These are phyloP conservation scores for Sebastiscus tertius DNA, from an alignment of 2,797 vertebrate genomes.

Conservation along the genomic window DNA sequence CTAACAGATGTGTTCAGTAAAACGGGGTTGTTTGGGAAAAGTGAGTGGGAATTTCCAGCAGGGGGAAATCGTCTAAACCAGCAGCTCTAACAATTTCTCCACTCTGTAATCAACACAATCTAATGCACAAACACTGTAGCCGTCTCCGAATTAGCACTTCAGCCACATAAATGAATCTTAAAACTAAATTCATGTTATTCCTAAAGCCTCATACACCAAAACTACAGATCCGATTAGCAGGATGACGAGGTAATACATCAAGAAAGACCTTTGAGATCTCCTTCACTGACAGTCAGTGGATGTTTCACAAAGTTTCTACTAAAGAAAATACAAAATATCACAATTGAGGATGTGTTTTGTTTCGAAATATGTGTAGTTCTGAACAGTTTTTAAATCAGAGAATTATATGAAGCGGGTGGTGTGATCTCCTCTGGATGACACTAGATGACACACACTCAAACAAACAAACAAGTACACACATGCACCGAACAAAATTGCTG, in stretches of 20 bases:
- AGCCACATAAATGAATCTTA: background rate
- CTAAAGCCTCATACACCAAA: background rate
- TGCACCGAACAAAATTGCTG: constrained; percentile 11
- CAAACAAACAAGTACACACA: constrained; percentile 24
- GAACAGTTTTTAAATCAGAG: background rate
- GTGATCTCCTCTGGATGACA: constrained; percentile 19
- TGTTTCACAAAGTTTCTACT: background rate
- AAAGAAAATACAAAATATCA: background rate
- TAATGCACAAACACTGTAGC: constrained; percentile 11
- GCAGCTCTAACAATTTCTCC: background rate
- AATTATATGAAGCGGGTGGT: background rate
- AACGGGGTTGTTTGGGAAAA: background rate
- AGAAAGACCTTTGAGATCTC: background rate
- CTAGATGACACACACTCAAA: background rate
- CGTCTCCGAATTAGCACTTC: background rate
- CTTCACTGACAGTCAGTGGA: background rate
- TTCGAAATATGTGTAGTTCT: background rate
- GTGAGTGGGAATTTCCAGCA: background rate
- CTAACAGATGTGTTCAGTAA: background rate
- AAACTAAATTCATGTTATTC: constrained; percentile 1
- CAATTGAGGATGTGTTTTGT: background rate
- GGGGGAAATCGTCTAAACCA: constrained; percentile 15
- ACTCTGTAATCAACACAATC: constrained; percentile 31
- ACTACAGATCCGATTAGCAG: background rate
- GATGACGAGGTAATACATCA: background rate